These are phyloP conservation scores for Drosophila navojoa DNA, from an alignment of 1,140 invertebrate species.

Conservation along the genomic window DNA sequence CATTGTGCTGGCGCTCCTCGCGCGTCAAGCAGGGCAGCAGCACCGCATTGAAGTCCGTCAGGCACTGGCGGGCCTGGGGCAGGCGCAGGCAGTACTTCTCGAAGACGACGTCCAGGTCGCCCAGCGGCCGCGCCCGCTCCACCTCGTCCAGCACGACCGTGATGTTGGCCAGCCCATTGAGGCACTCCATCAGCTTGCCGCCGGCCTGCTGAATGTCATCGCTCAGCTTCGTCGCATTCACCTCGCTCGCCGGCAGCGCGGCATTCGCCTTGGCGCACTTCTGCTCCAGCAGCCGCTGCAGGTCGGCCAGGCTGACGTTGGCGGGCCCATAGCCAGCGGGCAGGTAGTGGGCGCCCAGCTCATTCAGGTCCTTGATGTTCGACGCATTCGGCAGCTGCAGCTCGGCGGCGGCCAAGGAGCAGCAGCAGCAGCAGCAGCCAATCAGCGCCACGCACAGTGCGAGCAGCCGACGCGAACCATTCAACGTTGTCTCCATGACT, in stretches of 20 bases:
- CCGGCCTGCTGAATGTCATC: conserved; percentile 47
- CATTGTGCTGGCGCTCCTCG: conserved; percentile 84
- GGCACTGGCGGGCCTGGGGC: conserved; percentile 86
- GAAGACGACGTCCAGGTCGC: conserved; percentile 85
- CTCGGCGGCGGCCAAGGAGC: conserved; percentile 11
- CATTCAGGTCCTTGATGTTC: conserved; percentile 39
- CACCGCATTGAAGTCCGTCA: conserved; percentile 86
- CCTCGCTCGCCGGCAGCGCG: conserved; percentile 4
- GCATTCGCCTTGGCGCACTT: conserved; percentile 65
- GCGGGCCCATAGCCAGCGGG: conserved; percentile 42
- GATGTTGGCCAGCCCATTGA: conserved; percentile 84
- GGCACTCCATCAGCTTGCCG: conserved; percentile 78
- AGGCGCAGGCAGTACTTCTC: conserved; percentile 87
- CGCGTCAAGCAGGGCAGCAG: conserved; percentile 87
- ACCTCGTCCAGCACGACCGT: conserved; percentile 86
- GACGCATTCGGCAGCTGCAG: conserved; percentile 19
- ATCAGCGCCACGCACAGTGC: background rate
- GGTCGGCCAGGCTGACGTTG: conserved; percentile 52
- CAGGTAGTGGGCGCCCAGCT: conserved; percentile 49
- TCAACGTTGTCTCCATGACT: conserved; percentile 43
- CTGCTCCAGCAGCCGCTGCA: conserved; percentile 50
- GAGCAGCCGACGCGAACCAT: conserved; percentile 12
- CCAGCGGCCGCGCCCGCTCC: conserved; percentile 85
- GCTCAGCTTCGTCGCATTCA: conserved; percentile 35
- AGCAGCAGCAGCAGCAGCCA: background rate